These are phyloP conservation scores for Rynchops niger DNA, from an alignment of 2,113 vertebrate genomes.

Conservation along the genomic window DNA sequence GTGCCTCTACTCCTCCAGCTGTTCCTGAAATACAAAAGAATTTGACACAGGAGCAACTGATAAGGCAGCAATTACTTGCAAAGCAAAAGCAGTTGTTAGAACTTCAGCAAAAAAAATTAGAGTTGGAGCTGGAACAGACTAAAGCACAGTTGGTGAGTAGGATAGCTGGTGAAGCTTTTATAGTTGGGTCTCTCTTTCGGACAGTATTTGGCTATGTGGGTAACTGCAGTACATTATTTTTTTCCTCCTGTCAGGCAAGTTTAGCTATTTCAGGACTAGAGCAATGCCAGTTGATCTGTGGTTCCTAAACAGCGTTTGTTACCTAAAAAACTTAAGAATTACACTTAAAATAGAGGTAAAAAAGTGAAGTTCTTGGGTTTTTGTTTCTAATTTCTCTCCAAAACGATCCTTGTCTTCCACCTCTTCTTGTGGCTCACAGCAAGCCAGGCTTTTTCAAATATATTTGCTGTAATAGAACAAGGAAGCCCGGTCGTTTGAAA, in stretches of 20 bases:
- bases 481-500: not conserved
- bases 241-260: not conserved
- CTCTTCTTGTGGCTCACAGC: not conserved
- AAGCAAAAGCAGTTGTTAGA: constrained; percentile 98
- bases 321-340: not conserved
- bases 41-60: constrained; percentile 93
- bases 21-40: constrained; percentile 84
- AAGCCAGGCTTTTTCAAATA: not conserved
- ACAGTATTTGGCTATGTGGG: not conserved
- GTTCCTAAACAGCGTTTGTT: not conserved
- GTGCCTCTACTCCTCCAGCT: constrained; percentile 69
- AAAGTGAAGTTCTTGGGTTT: fast-evolving
- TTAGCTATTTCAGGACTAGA: not conserved
- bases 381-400: not conserved
- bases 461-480: not conserved
- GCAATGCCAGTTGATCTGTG: not conserved
- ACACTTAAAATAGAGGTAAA: not conserved
- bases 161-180: not conserved
- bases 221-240: not conserved
- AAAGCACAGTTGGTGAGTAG: constrained; percentile 94
- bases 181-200: not conserved
- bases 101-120: constrained; percentile 98
- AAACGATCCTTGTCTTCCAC: not conserved
- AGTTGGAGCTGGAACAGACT: constrained; percentile 97
- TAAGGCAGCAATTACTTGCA: constrained; percentile 94